phyloP scores from a whole-genome alignment of 2,888 invertebrate species.

The Sacculina carcini region DNA sequence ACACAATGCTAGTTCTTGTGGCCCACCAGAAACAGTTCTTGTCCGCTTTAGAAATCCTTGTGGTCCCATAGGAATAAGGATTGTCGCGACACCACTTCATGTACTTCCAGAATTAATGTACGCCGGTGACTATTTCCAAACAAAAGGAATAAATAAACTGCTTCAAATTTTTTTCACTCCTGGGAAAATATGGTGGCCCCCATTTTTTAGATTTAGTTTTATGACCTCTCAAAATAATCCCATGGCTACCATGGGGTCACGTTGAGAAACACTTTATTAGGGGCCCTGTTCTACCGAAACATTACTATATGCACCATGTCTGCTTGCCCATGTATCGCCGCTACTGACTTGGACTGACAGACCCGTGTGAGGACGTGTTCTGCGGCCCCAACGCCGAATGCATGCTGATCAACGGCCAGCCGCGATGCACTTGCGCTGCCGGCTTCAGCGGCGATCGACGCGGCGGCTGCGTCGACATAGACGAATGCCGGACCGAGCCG shows the following conservation, averaged over 20 bases:
- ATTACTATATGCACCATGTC: neutral
- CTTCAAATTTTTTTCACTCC: no score
- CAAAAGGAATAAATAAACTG: no score
- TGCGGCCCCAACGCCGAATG: slow-evolving; percentile 73
- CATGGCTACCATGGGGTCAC: neutral
- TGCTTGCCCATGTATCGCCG: neutral
- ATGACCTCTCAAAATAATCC: neutral
- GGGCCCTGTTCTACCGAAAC: neutral
- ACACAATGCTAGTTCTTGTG: no score
- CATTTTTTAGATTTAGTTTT: no score
- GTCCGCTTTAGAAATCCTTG: no score
- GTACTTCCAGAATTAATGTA: no score
- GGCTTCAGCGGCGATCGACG: slow-evolving; percentile 48
- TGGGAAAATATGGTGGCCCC: no score
- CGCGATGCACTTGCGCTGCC: slow-evolving; percentile 53
- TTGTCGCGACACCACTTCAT: no score
- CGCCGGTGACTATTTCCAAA: no score
- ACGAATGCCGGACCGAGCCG: slow-evolving; percentile 54
- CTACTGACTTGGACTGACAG: slow-evolving; percentile 24
- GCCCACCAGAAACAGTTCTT: no score
- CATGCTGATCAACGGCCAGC: slow-evolving; percentile 50
- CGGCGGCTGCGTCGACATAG: slow-evolving; percentile 55
- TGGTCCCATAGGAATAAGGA: no score
- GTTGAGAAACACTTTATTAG: neutral
- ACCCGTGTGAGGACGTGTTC: slow-evolving; percentile 62